Conservation (phyloP, 2,797 vertebrate species). For the Coregonus ussuriensis region DNA sequence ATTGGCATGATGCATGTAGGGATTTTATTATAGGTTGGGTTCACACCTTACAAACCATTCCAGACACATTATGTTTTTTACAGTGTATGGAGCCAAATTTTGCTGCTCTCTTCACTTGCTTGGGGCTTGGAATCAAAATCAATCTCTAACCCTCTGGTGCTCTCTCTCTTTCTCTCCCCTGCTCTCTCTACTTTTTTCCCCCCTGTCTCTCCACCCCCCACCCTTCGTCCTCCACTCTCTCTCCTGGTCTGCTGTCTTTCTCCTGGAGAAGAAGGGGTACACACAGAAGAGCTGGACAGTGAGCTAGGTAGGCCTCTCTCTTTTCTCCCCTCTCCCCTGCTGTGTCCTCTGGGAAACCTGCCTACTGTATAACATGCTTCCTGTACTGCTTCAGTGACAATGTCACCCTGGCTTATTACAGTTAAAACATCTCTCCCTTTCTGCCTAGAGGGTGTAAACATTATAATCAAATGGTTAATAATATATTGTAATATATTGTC, state of each 20-base stretch:
- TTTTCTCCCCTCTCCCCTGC: not conserved
- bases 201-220: constrained; percentile 52
- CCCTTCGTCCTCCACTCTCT: constrained; percentile 19
- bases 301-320: constrained; percentile 88
- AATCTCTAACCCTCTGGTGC: not conserved
- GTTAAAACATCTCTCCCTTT: not conserved
- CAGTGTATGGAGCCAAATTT: not conserved
- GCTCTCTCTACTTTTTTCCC: not conserved
- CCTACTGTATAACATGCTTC: not conserved
- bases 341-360: not conserved
- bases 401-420: constrained; percentile 1
- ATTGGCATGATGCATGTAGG: not conserved
- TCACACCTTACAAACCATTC: not conserved
- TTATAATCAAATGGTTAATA: too few species aligned
- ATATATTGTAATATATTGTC: not conserved
- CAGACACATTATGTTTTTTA: not conserved
- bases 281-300: constrained; percentile 99
- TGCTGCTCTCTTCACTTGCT: constrained; percentile 63
- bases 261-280: constrained; percentile 96
- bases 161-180: not conserved
- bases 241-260: constrained; percentile 75
- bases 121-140: constrained; percentile 62
- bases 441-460: too few species aligned
- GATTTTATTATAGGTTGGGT: not conserved
- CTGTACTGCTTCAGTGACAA: not conserved